Conservation (phyloP, 23 tunicate genomes). For the Clavelina lepadiformis region DNA sequence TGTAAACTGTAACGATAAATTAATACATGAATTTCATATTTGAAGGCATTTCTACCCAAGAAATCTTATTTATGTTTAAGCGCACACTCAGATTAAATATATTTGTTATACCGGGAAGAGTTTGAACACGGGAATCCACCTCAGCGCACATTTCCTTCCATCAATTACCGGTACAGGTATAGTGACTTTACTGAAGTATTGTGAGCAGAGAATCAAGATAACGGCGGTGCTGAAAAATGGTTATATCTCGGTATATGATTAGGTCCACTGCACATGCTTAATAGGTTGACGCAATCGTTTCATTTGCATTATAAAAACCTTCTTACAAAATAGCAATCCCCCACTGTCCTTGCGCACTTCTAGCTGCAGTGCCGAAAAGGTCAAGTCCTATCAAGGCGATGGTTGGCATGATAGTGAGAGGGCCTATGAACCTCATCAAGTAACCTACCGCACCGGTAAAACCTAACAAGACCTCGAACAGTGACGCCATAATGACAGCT, state of each 20-base stretch:
- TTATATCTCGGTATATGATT: background rate
- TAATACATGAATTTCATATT: too few relatives aligned
- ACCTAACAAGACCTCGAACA: constrained; percentile 50
- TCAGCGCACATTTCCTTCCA: constrained; percentile 23
- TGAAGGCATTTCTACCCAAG: too few relatives aligned
- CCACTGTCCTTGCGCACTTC: constrained; percentile 60
- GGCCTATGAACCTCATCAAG: constrained; percentile 64
- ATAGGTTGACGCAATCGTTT: background rate
- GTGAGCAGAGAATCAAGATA: constrained; percentile 41
- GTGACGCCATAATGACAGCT: constrained; percentile 58
- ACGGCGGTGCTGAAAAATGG: constrained; percentile 25
- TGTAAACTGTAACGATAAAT: background rate
- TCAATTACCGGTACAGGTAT: constrained; percentile 43
- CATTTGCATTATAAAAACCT: background rate
- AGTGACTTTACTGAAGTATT: constrained; percentile 28
- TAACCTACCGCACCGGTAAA: constrained; percentile 65
- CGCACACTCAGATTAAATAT: too few relatives aligned
- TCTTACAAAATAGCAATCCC: constrained; percentile 73
- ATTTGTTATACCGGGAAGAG: constrained; percentile 57
- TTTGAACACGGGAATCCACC: constrained; percentile 12
- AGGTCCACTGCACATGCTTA: too few relatives aligned
- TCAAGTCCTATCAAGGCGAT: constrained; percentile 77
- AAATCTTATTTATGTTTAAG: too few relatives aligned
- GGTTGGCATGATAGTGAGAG: constrained; percentile 69
- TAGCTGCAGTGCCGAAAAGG: constrained; percentile 46